Evolutionary conservation across 2,797 vertebrate species (phyloP).

Genomic region (Lepus townsendii): DNA sequence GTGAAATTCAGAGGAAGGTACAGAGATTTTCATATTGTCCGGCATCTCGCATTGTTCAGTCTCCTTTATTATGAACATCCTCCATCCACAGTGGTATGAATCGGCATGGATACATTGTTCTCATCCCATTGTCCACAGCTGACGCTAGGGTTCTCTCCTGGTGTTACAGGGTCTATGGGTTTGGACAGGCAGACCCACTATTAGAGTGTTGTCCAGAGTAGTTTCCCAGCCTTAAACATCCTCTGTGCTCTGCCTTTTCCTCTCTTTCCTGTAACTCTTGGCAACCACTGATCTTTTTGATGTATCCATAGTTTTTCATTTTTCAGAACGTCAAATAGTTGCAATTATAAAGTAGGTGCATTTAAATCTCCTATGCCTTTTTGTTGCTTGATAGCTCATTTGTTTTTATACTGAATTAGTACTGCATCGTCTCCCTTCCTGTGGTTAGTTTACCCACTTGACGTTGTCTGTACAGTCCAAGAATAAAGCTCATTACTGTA

Average conservation of each 20-base stretch:
- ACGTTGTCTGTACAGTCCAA: neutral
- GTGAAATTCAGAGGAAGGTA: neutral
- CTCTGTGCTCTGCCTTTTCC: neutral
- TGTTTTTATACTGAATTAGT: neutral
- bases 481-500: neutral
- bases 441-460: neutral
- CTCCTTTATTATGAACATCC: neutral
- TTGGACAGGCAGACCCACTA: neutral
- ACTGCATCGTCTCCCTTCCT: neutral
- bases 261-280: neutral
- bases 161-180: neutral
- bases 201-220: neutral
- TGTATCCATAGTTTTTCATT: neutral
- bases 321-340: neutral
- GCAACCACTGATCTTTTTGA: neutral
- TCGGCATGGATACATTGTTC: neutral
- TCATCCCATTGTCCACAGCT: neutral
- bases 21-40: neutral
- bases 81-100: neutral
- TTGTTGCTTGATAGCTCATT: neutral
- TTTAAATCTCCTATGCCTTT: neutral
- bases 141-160: neutral
- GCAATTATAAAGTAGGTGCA: neutral
- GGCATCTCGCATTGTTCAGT: neutral
- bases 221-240: neutral